phyloP scores from a whole-genome alignment of 2,888 invertebrate genomes.

The Arge pagana region DNA sequence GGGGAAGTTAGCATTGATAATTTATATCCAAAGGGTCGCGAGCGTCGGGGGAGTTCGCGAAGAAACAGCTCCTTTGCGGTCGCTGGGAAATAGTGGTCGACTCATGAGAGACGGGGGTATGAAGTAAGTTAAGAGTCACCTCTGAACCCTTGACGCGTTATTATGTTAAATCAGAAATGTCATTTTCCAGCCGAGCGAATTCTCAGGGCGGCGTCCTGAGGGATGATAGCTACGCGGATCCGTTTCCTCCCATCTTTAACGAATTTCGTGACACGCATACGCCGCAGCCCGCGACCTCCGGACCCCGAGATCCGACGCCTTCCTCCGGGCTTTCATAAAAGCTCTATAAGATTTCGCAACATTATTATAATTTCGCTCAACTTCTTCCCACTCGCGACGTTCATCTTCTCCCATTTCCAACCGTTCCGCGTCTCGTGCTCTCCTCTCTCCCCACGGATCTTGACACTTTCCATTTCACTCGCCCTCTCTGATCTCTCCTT shows the following conservation, averaged over 20 bases:
- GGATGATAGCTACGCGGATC: constrained; percentile 23
- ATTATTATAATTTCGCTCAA: constrained; percentile 14
- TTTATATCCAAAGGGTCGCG: neutral
- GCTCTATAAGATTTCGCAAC: constrained; percentile 6
- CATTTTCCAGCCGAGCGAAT: constrained; percentile 40
- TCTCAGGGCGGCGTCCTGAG: constrained; percentile 28
- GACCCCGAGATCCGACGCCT: no score
- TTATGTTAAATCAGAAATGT: constrained; percentile 36
- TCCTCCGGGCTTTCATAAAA: constrained; percentile 4
- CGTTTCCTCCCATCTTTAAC: constrained; percentile 21
- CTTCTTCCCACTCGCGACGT: no score
- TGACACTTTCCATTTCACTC: no score
- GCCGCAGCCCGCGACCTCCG: constrained; percentile 10
- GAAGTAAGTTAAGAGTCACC: constrained; percentile 21
- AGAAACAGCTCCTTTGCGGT: no score
- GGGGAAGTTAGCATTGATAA: no score
- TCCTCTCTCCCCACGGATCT: no score
- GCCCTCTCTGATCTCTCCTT: no score
- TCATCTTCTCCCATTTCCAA: no score
- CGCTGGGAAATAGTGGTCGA: constrained; percentile 2
- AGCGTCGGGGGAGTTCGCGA: no score
- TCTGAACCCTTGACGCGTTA: constrained; percentile 25
- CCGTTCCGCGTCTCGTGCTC: no score
- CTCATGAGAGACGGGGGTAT: constrained; percentile 17
- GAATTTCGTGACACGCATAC: constrained; percentile 24